Evolutionary conservation across 2,888 invertebrate genomes (phyloP).

Genomic region (Thumatha senex): DNA sequence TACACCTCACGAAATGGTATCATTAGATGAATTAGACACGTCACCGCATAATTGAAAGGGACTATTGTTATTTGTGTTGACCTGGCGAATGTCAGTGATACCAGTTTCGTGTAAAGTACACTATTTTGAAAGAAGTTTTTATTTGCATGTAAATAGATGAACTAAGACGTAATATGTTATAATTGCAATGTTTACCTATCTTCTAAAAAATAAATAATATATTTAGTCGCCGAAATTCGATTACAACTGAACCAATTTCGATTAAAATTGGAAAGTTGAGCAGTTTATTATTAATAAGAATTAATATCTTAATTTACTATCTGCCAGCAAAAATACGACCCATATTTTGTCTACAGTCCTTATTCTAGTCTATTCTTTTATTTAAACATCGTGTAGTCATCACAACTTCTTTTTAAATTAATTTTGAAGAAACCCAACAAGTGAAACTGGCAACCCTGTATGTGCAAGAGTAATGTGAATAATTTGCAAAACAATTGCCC

Average conservation of each 20-base stretch:
- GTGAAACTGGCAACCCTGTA: neutral
- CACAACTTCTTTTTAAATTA: neutral
- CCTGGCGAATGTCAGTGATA: conserved; percentile 26
- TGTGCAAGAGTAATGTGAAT: conserved; percentile 44
- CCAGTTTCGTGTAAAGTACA: neutral
- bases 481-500: conserved; percentile 48
- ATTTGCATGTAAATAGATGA: neutral
- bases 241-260: no score
- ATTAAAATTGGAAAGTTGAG: no score
- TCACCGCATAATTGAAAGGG: conserved; percentile 59
- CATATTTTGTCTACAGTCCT: neutral
- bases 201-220: no score
- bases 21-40: conserved; percentile 62
- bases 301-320: neutral
- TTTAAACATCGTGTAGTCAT: neutral
- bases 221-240: no score
- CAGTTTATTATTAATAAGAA: no score
- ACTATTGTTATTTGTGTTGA: conserved; percentile 28
- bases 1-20: conserved; percentile 58
- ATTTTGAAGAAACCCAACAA: neutral
- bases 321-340: neutral
- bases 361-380: neutral
- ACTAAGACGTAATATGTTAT: neutral
- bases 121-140: neutral
- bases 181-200: no score